These are phyloP conservation scores for Torymus texanus DNA, from an alignment of 2,888 invertebrate species.

Conservation along the genomic window DNA sequence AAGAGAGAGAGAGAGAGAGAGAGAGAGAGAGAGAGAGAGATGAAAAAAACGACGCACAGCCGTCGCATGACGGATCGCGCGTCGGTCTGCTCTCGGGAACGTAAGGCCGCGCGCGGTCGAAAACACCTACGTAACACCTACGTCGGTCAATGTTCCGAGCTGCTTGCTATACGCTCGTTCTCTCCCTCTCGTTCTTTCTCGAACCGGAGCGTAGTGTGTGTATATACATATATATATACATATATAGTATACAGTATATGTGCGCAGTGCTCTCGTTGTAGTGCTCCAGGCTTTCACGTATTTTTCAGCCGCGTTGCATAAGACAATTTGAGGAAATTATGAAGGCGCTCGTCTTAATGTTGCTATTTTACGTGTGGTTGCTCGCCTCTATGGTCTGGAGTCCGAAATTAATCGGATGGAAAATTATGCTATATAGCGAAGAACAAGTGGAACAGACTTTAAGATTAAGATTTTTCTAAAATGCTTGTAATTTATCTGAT, in stretches of 20 bases:
- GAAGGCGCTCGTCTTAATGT: background rate
- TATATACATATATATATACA: too few species aligned
- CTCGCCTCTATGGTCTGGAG: background rate
- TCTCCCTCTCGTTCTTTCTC: too few species aligned
- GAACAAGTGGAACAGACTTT: too few species aligned
- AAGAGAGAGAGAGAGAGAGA: background rate
- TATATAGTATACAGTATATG: too few species aligned
- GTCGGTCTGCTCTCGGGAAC: background rate
- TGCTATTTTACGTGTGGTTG: background rate
- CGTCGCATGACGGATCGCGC: slow-evolving; percentile 10
- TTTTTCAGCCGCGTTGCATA: slow-evolving; percentile 33
- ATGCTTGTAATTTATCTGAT: too few species aligned
- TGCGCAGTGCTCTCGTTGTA: background rate
- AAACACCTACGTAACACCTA: slow-evolving; percentile 38
- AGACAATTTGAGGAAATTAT: slow-evolving; percentile 40
- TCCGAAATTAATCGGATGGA: slow-evolving; percentile 29
- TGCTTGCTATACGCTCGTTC: too few species aligned
- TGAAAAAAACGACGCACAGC: slow-evolving; percentile 22
- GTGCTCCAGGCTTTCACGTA: background rate
- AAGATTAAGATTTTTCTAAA: too few species aligned
- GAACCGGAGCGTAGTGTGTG: too few species aligned
- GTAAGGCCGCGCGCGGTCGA: too few species aligned
- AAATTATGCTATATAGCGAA: background rate
- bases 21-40: background rate
- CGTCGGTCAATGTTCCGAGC: slow-evolving; percentile 44